Percentiles rank a stretch among this genome's conserved stretches.
Conservation (phyloP, 2,113 vertebrate genomes). For the Rutilus rutilus region DNA sequence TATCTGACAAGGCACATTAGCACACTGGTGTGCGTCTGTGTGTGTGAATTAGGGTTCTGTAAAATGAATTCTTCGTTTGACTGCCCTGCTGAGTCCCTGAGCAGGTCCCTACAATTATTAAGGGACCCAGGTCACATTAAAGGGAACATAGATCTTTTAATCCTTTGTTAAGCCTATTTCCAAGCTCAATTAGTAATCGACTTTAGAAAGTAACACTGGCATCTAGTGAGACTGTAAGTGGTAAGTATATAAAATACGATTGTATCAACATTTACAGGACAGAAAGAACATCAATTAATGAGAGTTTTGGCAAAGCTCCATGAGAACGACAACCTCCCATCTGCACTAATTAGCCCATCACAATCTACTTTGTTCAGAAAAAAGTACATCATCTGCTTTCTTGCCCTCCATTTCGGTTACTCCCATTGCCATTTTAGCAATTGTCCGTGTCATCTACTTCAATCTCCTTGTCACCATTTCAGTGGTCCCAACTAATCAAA, state of each 20-base stretch:
- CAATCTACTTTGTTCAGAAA: conserved; percentile 10
- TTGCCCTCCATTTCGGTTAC: background rate
- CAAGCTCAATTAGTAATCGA: conserved; percentile 43
- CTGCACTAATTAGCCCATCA: conserved; percentile 24
- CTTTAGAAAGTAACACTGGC: background rate
- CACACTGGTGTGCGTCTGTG: background rate
- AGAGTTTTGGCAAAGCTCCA: conserved; percentile 9
- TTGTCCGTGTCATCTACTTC: conserved; percentile 11
- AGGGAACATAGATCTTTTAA: conserved; percentile 46
- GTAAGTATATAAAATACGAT: background rate
- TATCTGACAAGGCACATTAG: conserved; percentile 39
- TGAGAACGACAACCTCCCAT: conserved; percentile 12
- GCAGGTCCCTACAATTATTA: conserved; percentile 22
- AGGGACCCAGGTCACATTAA: conserved; percentile 39
- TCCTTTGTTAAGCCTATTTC: conserved; percentile 36
- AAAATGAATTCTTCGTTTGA: conserved; percentile 42
- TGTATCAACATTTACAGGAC: conserved; percentile 15
- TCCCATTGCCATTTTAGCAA: conserved; percentile 23
- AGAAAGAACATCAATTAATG: conserved; percentile 28
- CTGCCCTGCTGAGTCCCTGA: conserved; percentile 28
- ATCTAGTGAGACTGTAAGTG: conserved; percentile 6
- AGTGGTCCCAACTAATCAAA: conserved; percentile 38
- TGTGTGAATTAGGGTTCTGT: conserved; percentile 24
- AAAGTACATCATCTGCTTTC: conserved; percentile 20
- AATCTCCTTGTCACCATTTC: conserved; percentile 42